phyloP scores from a whole-genome alignment of 2,797 vertebrate species.

The Lerista edwardsae region DNA sequence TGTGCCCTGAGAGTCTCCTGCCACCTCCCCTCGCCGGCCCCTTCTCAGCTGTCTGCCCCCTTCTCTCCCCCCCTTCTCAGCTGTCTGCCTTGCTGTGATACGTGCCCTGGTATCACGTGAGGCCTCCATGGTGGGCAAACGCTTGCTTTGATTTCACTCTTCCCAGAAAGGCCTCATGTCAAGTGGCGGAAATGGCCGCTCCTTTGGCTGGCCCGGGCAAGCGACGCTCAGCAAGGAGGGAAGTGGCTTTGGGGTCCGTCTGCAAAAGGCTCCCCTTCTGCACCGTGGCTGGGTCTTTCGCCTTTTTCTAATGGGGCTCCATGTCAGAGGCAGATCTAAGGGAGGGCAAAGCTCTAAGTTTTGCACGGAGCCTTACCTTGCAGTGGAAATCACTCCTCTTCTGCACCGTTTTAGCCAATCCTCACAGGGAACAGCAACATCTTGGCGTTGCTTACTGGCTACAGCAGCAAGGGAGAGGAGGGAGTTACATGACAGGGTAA shows the following conservation, averaged over 20 bases:
- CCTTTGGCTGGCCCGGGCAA: background rate
- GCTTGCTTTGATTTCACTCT: constrained; percentile 54
- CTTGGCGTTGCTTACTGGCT: too few species aligned
- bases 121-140: constrained; percentile 53
- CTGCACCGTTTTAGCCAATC: too few species aligned
- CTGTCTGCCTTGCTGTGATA: constrained; percentile 43
- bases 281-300: background rate
- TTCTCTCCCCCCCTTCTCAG: constrained; percentile 34
- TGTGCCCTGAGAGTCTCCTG: constrained; percentile 46
- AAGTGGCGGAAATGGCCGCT: background rate
- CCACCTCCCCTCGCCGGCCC: background rate
- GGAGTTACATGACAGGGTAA: too few species aligned
- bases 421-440: too few species aligned
- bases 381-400: too few species aligned
- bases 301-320: background rate
- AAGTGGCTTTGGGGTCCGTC: constrained; percentile 9
- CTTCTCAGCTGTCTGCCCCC: too few species aligned
- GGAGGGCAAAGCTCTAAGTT: too few species aligned
- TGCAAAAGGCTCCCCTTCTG: too few species aligned
- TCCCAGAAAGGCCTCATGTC: constrained; percentile 16
- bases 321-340: too few species aligned
- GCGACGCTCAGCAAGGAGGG: constrained; percentile 9
- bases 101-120: too few species aligned
- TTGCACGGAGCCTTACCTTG: too few species aligned
- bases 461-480: too few species aligned